Conservation (phyloP, 2,888 invertebrate species). For the Charanyca ferruginea region DNA sequence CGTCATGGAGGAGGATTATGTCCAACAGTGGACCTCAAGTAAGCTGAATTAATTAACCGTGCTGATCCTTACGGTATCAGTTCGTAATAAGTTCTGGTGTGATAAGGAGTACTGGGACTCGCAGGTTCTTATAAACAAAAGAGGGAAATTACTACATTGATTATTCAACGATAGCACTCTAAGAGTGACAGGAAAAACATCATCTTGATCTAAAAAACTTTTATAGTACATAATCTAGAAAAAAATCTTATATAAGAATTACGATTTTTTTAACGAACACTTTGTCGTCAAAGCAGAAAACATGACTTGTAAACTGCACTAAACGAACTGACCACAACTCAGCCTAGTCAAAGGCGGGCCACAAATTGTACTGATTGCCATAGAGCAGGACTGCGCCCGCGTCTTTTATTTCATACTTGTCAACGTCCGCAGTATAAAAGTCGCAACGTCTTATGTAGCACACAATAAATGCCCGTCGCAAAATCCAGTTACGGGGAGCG, state of each 20-base stretch:
- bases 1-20: too few species aligned
- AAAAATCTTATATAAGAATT: background rate
- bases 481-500: slow-evolving; percentile 89
- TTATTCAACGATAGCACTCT: too few species aligned
- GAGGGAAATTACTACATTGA: too few species aligned
- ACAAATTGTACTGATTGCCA: slow-evolving; percentile 74
- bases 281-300: slow-evolving; percentile 27
- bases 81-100: too few species aligned
- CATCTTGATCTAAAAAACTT: too few species aligned
- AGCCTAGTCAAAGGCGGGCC: slow-evolving; percentile 44
- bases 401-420: slow-evolving; percentile 75
- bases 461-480: slow-evolving; percentile 89
- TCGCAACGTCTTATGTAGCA: slow-evolving; percentile 85
- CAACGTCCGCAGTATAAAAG: slow-evolving; percentile 81
- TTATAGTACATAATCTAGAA: too few species aligned
- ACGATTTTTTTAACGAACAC: background rate
- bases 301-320: slow-evolving; percentile 8
- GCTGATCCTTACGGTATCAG: too few species aligned
- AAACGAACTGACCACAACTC: slow-evolving; percentile 16
- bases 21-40: too few species aligned
- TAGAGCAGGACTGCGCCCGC: slow-evolving; percentile 69
- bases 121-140: too few species aligned
- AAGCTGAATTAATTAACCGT: too few species aligned
- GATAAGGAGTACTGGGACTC: too few species aligned
- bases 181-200: too few species aligned